Evolutionary conservation across 2,113 vertebrate species (phyloP), one percentile per base, ranked within the genome.

Genomic region (Tor tambroides): DNA sequence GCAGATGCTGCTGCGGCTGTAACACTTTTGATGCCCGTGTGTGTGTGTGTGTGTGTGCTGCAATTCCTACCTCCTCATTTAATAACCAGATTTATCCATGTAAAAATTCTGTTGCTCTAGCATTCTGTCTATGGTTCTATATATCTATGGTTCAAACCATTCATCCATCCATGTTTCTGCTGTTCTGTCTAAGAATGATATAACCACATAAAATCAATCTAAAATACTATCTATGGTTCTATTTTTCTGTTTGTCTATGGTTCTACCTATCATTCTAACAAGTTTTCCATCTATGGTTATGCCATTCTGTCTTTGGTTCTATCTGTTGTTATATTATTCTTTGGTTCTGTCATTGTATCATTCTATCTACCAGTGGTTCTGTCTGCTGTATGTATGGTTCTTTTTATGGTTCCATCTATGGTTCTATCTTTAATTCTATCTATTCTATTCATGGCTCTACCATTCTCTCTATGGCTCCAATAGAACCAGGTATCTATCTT

Each of bases 61-160:
- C 63, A 30, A 15, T 77, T 90, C 88, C 91, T 85, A 83, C 83
- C 88, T 80, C 72, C 21, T 74, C 21, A 75, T 75, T 74, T 74
- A 74, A 41, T 43, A 43, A 43, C 23, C 38, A 43, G 72, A 21
- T 56, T 56, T 56, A 56, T 56, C 19, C 6, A 56, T 56, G 19
- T 19, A 49, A 54, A 51, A 5, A 54, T 54, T 5, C 17, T 6
- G 54, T 56, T 56, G 17, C 6, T 56, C 54, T 56, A 56, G 6
- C 6, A 21, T 21, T 21, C 54, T 56, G 10, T 56, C 17, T 21
- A 12, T 46, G 54, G 54, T 56, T 56, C 54, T 56, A 21, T 56
- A 6, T 6, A 56, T 56, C 54, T 21, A 6, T 21, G 17, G 17
- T 21, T 56, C 51, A 54, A 54, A 54, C 5, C 17, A 54, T 54